A percentile compares a stretch with the other conserved stretches of the same genome.
Conservation (phyloP, 2,888 invertebrate species). For the Craniophora ligustri region DNA sequence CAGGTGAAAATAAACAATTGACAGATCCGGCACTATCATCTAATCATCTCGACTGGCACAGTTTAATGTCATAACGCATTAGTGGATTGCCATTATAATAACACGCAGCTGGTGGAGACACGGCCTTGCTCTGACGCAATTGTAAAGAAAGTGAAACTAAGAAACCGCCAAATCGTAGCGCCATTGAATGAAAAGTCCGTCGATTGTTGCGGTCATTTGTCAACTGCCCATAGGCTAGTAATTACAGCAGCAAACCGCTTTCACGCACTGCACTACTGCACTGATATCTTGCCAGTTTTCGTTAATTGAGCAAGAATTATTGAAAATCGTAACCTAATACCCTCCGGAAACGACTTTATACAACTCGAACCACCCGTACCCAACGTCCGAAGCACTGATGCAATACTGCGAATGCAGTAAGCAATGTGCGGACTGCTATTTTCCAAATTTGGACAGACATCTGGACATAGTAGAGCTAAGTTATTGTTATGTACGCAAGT, state of each 20-base stretch:
- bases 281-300: conserved; percentile 59
- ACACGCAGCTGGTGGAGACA: conserved; percentile 59
- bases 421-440: conserved; percentile 23
- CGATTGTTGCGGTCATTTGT: conserved; percentile 69
- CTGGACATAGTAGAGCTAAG: conserved; percentile 1
- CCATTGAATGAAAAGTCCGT: conserved; percentile 68
- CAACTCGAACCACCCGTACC: conserved; percentile 35
- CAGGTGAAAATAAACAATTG: conserved; percentile 72
- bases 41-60: conserved; percentile 58
- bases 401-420: conserved; percentile 16
- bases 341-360: conserved; percentile 50
- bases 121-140: conserved; percentile 75
- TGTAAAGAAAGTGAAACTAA: conserved; percentile 79
- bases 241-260: conserved; percentile 68
- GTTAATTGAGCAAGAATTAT: conserved; percentile 65
- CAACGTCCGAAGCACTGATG: conserved; percentile 13
- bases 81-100: conserved; percentile 69
- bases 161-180: conserved; percentile 71
- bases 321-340: conserved; percentile 56
- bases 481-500: conserved; percentile 7
- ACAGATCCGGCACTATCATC: conserved; percentile 64
- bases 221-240: conserved; percentile 63
- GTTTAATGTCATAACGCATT: conserved; percentile 68
- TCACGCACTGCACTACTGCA: conserved; percentile 59
- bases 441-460: conserved; percentile 40